Base-by-base conservation (phyloP, 2,888 invertebrate genomes). In the Xanthia icteritia region DNA sequence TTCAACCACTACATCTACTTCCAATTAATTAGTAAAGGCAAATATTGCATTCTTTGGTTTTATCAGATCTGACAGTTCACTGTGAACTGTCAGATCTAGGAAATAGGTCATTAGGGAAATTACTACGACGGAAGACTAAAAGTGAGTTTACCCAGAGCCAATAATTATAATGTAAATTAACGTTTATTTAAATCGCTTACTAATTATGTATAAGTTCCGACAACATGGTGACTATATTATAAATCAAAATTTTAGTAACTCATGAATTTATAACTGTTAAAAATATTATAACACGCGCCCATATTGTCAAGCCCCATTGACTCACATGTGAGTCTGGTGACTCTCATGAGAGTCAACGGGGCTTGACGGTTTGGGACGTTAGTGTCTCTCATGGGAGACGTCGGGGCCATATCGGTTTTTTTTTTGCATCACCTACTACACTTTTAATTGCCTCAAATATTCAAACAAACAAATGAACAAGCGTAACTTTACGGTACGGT, bases 111-210 rank as follows among this genome's bases (percentile, higher is more conserved):
- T n/a, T 2, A 27, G 36, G 27, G 23, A 9, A 36, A 56, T 42
- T 11, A n/a, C 9, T 36, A 27, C 39, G 5, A 23, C 42, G 36
- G 51, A 68, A 77, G 42, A 45, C 27, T 58, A 54, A 13, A 51
- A 17, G 5, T 77, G 42, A 64, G 42, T 65, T 67, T 60, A 54
- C 20, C 27, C 27, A 2, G 5, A 64, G 27, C 36, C 17, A 36
- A 64, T 58, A n/a, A n/a, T n/a, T n/a, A 11, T 23, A 51, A 68
- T 48, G 4, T 11, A 58, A 76, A 82, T 82, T 61, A 82, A 48
- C 9, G 51, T 77, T 67, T 4, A 42, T 63, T 77, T 60, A 6
- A 64, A 68, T 70, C 56, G 17, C 48, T 66, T 56, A 45, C 48
- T 56, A 54, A 54, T 42, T 51, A 56, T 63, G 13, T 27, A 58